These are phyloP conservation scores for Maconellicoccus hirsutus DNA, from an alignment of 1,140 invertebrate genomes.

Conservation along the genomic window DNA sequence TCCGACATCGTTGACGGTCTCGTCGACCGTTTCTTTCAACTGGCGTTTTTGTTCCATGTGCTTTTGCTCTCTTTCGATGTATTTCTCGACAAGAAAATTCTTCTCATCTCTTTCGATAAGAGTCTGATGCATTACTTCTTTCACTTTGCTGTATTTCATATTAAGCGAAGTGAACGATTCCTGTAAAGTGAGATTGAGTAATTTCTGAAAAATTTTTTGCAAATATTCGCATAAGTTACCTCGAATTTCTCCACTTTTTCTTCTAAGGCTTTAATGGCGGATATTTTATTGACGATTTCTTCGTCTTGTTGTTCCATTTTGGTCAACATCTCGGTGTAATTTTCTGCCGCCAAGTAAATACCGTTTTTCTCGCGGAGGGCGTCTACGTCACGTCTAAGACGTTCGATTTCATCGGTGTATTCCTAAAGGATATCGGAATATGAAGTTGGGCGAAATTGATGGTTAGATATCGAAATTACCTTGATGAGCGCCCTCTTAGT, in stretches of 20 bases:
- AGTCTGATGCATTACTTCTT: background rate
- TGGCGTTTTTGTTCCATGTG: background rate
- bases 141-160: background rate
- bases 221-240: no score
- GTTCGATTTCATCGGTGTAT: constrained; percentile 45
- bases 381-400: constrained; percentile 46
- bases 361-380: constrained; percentile 50
- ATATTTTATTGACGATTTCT: constrained; percentile 58
- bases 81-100: background rate
- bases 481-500: constrained; percentile 65
- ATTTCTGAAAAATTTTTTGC: background rate
- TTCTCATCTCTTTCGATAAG: background rate
- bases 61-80: background rate
- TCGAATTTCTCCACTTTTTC: constrained; percentile 51
- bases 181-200: background rate
- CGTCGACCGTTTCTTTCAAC: background rate
- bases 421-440: constrained; percentile 24
- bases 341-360: constrained; percentile 73
- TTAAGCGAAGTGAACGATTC: no score
- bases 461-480: constrained; percentile 17
- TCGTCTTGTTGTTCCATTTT: constrained; percentile 56
- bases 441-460: background rate
- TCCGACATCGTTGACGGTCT: background rate
- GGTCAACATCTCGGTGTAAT: constrained; percentile 61
- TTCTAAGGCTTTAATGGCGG: constrained; percentile 52